These are phyloP conservation scores for Poecilia picta DNA, from an alignment of 2,797 vertebrate genomes.

Conservation along the genomic window DNA sequence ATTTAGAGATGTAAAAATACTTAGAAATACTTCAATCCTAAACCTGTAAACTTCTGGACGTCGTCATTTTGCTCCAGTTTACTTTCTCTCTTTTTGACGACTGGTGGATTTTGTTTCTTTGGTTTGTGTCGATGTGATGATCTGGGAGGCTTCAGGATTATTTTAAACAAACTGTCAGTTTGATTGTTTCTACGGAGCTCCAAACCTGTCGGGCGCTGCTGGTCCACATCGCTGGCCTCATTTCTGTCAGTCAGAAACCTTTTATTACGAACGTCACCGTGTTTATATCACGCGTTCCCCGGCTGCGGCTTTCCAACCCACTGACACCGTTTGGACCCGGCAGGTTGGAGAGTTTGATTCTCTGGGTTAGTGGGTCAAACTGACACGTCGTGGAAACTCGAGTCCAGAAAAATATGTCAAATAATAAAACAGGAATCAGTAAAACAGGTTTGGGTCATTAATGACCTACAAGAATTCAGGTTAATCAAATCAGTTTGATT, in stretches of 20 bases:
- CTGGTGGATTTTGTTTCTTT: background rate
- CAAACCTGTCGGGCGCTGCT: constrained; percentile 59
- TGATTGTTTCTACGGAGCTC: constrained; percentile 59
- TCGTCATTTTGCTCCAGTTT: background rate
- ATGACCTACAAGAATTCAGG: background rate
- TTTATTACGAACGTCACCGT: constrained; percentile 35
- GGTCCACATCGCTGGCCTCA: constrained; percentile 59
- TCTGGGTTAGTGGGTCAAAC: background rate
- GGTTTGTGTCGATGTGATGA: background rate
- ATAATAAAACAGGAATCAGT: background rate
- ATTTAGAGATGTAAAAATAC: no score
- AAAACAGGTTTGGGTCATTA: background rate
- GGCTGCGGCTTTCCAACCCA: background rate
- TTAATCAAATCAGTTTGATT: no score
- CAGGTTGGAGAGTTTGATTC: background rate
- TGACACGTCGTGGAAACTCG: background rate
- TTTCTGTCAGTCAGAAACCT: constrained; percentile 53
- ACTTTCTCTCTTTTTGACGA: background rate
- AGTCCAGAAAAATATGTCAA: background rate
- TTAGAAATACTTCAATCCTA: background rate
- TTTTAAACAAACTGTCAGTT: constrained; percentile 26
- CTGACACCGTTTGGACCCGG: background rate
- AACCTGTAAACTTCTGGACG: background rate
- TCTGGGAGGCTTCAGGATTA: background rate
- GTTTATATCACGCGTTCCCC: background rate